Conservation (phyloP, 2,113 vertebrate species). For the Eolophus roseicapilla region DNA sequence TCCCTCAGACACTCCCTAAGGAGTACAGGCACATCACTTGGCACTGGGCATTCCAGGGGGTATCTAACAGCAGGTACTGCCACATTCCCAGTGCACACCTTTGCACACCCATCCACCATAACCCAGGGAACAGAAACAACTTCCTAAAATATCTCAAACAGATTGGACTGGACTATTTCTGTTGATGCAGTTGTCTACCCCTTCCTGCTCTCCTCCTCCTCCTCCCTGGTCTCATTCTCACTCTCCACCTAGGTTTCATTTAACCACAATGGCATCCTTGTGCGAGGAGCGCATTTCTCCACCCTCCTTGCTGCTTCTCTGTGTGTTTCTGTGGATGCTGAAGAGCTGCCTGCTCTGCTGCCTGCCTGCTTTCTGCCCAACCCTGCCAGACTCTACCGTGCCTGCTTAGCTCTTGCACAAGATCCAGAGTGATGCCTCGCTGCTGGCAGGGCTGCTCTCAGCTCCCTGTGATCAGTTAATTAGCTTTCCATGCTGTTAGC, state of each 20-base stretch:
- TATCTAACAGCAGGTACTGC: neutral
- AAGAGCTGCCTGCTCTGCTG: neutral
- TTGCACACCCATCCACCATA: neutral
- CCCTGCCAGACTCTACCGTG: neutral
- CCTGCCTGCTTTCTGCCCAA: neutral
- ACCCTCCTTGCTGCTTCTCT: neutral
- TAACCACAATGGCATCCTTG: neutral
- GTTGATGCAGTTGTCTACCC: neutral
- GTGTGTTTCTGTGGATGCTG: neutral
- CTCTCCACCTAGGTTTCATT: neutral
- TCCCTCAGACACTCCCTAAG: neutral
- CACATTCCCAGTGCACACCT: neutral
- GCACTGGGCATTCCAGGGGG: neutral
- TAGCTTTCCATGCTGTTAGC: constrained; percentile 73
- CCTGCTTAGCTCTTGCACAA: constrained; percentile 15
- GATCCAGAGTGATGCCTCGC: constrained; percentile 15
- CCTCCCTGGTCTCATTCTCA: neutral
- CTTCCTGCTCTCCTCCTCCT: neutral
- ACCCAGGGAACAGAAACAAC: fast-evolving
- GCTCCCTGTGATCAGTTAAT: constrained; percentile 71
- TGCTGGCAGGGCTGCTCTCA: constrained; percentile 65
- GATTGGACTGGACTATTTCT: neutral
- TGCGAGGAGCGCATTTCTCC: neutral
- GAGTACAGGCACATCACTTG: fast-evolving
- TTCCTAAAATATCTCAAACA: neutral